Evolutionary conservation across 2,888 invertebrate species (phyloP).

Genomic region (Germaria angustata): DNA sequence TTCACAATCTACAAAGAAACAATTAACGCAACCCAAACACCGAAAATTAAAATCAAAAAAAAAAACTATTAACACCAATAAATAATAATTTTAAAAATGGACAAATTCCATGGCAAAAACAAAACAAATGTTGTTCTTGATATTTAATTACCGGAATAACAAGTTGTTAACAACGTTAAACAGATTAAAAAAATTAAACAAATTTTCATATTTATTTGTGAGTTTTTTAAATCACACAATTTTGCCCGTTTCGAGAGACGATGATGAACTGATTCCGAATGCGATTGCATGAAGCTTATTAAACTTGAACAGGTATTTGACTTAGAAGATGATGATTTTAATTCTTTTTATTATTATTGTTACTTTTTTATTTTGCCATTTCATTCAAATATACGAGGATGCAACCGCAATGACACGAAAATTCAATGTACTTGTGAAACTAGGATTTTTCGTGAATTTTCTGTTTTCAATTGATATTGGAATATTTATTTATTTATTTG

Average conservation of each 20-base stretch:
- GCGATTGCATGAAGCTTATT: constrained; percentile 28
- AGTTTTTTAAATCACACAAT: constrained; percentile 9
- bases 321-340: constrained; percentile 8
- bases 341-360: not conserved
- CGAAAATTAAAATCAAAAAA: not conserved
- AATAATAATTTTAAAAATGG: constrained; percentile 14
- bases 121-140: not conserved
- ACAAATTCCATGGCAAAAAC: not conserved
- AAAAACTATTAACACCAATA: not conserved
- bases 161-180: constrained; percentile 50
- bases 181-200: constrained; percentile 47
- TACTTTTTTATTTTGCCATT: not conserved
- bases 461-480: too few relatives aligned
- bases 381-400: constrained; percentile 3
- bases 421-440: too few relatives aligned
- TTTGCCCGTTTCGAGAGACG: constrained; percentile 39
- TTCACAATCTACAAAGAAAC: constrained; percentile 63
- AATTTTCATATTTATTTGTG: constrained; percentile 37
- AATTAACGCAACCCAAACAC: not conserved
- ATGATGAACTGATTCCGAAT: constrained; percentile 36
- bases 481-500: too few relatives aligned
- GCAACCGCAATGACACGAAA: not conserved
- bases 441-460: too few relatives aligned
- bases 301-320: constrained; percentile 50
- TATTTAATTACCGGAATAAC: constrained; percentile 56